phyloP scores from a whole-genome alignment of 2,888 invertebrate species.

The Scaptomyza caliginosa region DNA sequence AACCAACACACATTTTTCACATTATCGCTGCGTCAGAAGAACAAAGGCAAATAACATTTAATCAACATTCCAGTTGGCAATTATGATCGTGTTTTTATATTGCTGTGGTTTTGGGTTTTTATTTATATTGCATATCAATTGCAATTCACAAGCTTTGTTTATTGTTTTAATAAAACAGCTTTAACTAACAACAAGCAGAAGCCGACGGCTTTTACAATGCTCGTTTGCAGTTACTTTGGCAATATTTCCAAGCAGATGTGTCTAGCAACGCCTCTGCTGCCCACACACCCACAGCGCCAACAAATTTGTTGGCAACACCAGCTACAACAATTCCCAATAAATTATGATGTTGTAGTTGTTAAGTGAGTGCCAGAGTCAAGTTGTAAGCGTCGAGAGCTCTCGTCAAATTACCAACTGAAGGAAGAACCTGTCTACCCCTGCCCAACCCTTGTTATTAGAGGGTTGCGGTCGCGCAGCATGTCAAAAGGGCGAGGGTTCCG shows the following conservation, averaged over 20 bases:
- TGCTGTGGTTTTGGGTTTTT: constrained; percentile 4
- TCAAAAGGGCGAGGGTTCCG: background rate
- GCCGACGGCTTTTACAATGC: background rate
- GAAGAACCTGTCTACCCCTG: constrained; percentile 4
- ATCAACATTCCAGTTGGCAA: background rate
- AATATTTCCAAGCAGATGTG: constrained; percentile 69
- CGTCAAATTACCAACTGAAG: constrained; percentile 66
- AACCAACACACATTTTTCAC: background rate
- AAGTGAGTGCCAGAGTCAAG: constrained; percentile 76
- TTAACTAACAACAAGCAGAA: no score
- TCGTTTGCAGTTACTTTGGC: no score
- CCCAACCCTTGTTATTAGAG: constrained; percentile 24
- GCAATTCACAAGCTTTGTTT: background rate
- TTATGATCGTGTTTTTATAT: background rate
- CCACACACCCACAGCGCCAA: constrained; percentile 17
- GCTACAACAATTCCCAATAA: constrained; percentile 39
- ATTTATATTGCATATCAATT: background rate
- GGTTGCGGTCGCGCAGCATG: constrained; percentile 46
- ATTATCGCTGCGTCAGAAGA: background rate
- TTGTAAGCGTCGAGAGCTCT: constrained; percentile 57
- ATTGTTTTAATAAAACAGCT: no score
- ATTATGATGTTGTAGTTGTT: constrained; percentile 53
- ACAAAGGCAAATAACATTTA: background rate
- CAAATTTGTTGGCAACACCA: constrained; percentile 60
- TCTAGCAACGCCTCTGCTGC: constrained; percentile 31